phyloP scores from a whole-genome alignment of 2,797 vertebrate genomes.

The Allobates femoralis region DNA sequence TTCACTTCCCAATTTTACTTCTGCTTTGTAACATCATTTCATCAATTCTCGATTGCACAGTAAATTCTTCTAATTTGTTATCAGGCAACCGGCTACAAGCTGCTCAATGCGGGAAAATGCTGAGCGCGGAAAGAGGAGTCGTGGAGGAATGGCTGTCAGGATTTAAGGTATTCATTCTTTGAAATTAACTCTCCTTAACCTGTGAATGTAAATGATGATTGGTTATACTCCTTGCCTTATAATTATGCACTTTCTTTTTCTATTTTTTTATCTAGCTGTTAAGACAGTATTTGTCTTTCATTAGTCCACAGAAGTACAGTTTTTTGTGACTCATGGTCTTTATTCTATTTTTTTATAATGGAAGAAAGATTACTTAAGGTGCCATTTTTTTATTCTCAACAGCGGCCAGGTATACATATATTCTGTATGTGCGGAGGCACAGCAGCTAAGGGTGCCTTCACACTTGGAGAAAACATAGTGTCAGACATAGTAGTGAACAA shows the following conservation, averaged over 20 bases:
- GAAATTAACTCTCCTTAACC: neutral
- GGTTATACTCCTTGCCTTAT: no score
- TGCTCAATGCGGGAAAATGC: constrained; percentile 90
- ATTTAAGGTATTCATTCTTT: constrained; percentile 86
- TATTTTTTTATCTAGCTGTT: no score
- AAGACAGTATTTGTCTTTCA: no score
- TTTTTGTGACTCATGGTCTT: neutral
- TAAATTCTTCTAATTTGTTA: neutral
- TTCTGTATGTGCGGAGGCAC: no score
- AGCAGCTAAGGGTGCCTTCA: no score
- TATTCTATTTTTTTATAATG: neutral
- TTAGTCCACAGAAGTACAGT: no score
- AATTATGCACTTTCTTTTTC: no score
- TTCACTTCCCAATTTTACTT: neutral
- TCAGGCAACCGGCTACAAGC: constrained; percentile 60
- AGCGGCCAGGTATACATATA: no score
- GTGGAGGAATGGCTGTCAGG: constrained; percentile 99
- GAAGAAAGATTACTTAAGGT: no score
- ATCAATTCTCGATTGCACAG: neutral
- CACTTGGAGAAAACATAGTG: no score
- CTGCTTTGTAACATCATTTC: neutral
- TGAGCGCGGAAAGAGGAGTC: constrained; percentile 93
- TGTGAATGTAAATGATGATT: neutral
- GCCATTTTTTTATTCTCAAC: no score
- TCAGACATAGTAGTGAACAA: no score